Evolutionary conservation across 2,888 invertebrate species (phyloP), one percentile per base, ranked within the genome.

Genomic region (Tenthredo scrophulariae): DNA sequence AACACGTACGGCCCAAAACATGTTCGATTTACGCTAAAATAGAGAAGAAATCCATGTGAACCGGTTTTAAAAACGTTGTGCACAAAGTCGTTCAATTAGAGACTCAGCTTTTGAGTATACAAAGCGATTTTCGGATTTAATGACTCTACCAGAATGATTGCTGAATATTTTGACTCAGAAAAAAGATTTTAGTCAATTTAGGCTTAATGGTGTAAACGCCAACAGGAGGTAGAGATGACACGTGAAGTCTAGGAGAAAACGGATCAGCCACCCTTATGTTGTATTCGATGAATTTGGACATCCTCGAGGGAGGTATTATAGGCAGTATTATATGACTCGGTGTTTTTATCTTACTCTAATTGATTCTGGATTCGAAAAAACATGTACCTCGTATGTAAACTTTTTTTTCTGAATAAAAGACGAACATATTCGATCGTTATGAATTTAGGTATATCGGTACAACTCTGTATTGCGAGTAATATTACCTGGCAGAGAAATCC

Each of bases 401-500:
- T 62, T 26, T 80, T 62, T 5, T 62, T 40, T 13, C 0, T 3
- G 13, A 37, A 80, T 22, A 62, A 80, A 80, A 40, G 29, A 46
- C 46, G 26, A 79, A 54, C 79, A 79, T 37, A 33, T 79, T 79
- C 37, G 50, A 33, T 4, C 7, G 58, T 77, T 54, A 54, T 26
- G 50, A 18, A n/a, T 77, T 33, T 33, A 74, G 46, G 15, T 46
- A 22, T 10, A 26, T 54, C 70, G 58, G 29, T 33, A 33, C 79
- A 62, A 62, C 80, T 40, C 10, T 40, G 62, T 80, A 62, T 80
- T 62, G 54, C 40, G 80, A 80, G 58, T 33, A 22, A 22, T 40
- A 62, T 80, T 50, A 37, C 80, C 40, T 15, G 40, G 3, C 62
- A 62, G 62, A 80, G 80, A 80, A 80, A 80, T 62, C 62, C 80